Conservation (phyloP, 2,888 invertebrate genomes). For the Allophyes oxyacanthae region DNA sequence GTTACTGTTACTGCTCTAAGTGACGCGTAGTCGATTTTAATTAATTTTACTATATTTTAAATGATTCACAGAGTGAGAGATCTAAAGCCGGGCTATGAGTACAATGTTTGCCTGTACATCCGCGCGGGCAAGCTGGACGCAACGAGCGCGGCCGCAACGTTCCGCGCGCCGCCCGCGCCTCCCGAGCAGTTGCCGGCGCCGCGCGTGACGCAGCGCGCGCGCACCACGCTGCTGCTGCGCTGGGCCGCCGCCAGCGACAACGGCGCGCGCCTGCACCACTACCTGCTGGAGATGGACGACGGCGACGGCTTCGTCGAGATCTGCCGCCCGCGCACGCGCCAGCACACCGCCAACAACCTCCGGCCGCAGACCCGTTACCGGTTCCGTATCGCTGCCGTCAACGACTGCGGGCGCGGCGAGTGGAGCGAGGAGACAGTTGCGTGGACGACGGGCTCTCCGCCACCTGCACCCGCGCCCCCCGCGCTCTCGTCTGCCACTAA, state of each 20-base stretch:
- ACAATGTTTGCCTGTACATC: conserved; percentile 94
- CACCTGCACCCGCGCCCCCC: conserved; percentile 94
- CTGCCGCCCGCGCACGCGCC: conserved; percentile 92
- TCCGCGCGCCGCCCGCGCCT: conserved; percentile 94
- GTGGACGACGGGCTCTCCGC: conserved; percentile 94
- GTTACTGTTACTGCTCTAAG: not conserved
- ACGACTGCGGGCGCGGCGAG: conserved; percentile 93
- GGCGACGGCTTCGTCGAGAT: conserved; percentile 93
- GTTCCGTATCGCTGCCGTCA: conserved; percentile 95
- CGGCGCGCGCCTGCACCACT: conserved; percentile 93
- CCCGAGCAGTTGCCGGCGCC: conserved; percentile 93
- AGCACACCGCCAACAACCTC: conserved; percentile 93
- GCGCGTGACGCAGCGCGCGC: conserved; percentile 92
- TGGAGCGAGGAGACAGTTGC: conserved; percentile 92
- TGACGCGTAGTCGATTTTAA: not conserved
- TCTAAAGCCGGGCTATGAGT: conserved; percentile 96
- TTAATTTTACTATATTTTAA: conserved; percentile 1
- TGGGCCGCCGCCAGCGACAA: conserved; percentile 94
- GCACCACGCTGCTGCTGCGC: conserved; percentile 92
- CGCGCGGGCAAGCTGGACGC: conserved; percentile 93
- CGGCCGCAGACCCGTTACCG: conserved; percentile 94
- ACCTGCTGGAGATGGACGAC: conserved; percentile 94
- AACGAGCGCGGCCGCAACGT: conserved; percentile 93
- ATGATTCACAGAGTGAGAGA: conserved; percentile 91
- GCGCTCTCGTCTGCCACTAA: conserved; percentile 90